phyloP scores from a whole-genome alignment of 2,797 vertebrate genomes.

The Pempheris klunzingeri region DNA sequence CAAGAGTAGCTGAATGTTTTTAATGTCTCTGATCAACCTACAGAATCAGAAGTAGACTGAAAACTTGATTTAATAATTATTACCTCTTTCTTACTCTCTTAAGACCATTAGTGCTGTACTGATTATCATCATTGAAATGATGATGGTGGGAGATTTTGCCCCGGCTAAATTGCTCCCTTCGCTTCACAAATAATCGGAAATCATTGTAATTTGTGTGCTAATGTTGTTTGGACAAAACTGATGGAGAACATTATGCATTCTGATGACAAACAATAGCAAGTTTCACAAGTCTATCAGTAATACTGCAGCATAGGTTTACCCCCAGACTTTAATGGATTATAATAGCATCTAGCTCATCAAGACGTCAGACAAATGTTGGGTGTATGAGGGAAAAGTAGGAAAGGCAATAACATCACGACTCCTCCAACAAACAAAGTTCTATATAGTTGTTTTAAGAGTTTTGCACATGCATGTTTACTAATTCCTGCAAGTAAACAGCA shows the following conservation, averaged over 20 bases:
- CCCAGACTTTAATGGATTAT: neutral
- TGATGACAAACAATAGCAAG: neutral
- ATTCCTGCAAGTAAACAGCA: constrained; percentile 14
- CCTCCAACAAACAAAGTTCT: neutral
- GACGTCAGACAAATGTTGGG: neutral
- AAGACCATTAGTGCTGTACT: no score
- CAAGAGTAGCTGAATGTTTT: neutral
- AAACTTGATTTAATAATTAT: no score
- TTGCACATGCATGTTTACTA: neutral
- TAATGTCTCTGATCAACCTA: neutral
- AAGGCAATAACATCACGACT: neutral
- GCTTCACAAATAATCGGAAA: neutral
- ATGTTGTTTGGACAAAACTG: no score
- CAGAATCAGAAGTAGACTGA: neutral
- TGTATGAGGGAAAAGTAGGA: neutral
- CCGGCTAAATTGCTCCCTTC: neutral
- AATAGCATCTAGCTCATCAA: neutral
- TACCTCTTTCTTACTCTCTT: no score
- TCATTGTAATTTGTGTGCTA: neutral
- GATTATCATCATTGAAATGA: no score
- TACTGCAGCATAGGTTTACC: neutral
- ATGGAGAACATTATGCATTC: neutral
- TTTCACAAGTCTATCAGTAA: neutral
- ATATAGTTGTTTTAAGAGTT: neutral
- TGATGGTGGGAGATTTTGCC: neutral